Percentiles rank a stretch among this genome's conserved stretches.
These are phyloP conservation scores for Mola mola DNA, from an alignment of 2,113 vertebrate species.

Conservation along the genomic window DNA sequence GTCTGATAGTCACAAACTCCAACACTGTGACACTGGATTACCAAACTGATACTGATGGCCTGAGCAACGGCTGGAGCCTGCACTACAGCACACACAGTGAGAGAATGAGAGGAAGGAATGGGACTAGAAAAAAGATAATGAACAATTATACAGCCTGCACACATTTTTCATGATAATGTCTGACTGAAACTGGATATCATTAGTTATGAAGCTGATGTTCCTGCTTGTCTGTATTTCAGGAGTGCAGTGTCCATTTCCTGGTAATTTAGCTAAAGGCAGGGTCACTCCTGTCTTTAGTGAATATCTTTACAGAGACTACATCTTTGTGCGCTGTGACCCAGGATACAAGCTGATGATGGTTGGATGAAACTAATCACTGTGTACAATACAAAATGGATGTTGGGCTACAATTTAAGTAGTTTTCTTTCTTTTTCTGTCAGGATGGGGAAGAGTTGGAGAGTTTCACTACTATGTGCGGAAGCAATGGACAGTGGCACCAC, in stretches of 20 bases:
- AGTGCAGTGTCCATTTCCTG: conserved; percentile 67
- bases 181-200: background rate
- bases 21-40: conserved; percentile 75
- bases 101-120: conserved; percentile 15
- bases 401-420: background rate
- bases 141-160: too few species aligned
- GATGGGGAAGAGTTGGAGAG: conserved; percentile 62
- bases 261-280: conserved; percentile 60
- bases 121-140: background rate
- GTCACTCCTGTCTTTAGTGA: conserved; percentile 67
- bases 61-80: conserved; percentile 78
- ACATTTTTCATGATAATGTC: background rate
- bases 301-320: conserved; percentile 81
- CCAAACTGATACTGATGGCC: conserved; percentile 70
- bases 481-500: conserved; percentile 73
- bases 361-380: conserved; percentile 12
- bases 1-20: conserved; percentile 61
- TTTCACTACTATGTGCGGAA: conserved; percentile 75
- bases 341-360: conserved; percentile 83
- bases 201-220: background rate
- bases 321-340: conserved; percentile 73
- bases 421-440: conserved; percentile 48
- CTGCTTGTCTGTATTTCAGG: conserved; percentile 59
- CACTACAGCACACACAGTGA: conserved; percentile 80
- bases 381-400: background rate